phyloP scores from a whole-genome alignment of 2,113 vertebrate genomes.

The Vanacampus margaritifer region DNA sequence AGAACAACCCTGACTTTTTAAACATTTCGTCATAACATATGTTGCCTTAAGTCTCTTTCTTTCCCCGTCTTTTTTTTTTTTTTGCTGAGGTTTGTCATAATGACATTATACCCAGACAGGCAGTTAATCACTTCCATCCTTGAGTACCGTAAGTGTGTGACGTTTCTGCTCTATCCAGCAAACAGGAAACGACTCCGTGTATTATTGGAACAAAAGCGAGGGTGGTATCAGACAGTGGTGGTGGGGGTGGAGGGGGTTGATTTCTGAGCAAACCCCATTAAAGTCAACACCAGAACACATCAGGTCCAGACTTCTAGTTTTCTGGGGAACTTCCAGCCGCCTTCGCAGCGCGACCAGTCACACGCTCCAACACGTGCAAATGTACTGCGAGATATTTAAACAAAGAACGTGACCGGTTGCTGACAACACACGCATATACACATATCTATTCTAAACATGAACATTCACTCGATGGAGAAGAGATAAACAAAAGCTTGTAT shows the following conservation, averaged over 20 bases:
- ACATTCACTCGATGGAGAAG: not conserved
- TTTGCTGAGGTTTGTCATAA: not conserved
- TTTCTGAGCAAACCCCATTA: not conserved
- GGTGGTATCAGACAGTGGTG: constrained; percentile 7
- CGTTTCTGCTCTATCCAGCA: constrained; percentile 7
- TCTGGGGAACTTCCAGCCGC: constrained; percentile 18
- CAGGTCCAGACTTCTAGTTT: not conserved
- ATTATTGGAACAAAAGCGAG: constrained; percentile 20
- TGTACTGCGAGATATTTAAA: constrained; percentile 68
- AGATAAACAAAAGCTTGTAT: not conserved
- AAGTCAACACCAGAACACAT: constrained; percentile 1
- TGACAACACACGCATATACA: constrained; percentile 21
- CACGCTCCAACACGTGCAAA: constrained; percentile 73
- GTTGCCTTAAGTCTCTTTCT: not conserved
- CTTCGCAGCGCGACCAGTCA: constrained; percentile 51
- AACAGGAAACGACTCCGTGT: constrained; percentile 33
- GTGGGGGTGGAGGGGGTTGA: not conserved
- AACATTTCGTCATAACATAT: not conserved
- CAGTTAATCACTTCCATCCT: constrained; percentile 12
- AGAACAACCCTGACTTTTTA: not conserved
- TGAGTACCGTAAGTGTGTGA: constrained; percentile 16
- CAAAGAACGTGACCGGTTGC: constrained; percentile 62
- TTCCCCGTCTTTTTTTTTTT: not conserved
- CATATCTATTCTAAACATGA: not conserved
- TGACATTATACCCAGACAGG: not conserved